These are phyloP conservation scores for Chloropsis hardwickii DNA, from an alignment of 2,113 vertebrate genomes.

Conservation along the genomic window DNA sequence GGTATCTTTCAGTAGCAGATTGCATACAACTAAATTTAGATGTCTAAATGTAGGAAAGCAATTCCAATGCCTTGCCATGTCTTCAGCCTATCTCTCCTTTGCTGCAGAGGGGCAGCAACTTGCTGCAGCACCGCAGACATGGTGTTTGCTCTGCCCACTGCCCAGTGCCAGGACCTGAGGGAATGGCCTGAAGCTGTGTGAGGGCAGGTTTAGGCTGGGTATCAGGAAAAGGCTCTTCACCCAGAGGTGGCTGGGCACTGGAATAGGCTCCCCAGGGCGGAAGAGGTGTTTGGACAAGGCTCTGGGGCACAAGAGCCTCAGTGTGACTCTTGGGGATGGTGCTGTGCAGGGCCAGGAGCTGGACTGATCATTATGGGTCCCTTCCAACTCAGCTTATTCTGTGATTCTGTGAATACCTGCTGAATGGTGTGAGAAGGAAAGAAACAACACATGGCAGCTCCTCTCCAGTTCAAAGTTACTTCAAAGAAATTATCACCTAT, in stretches of 20 bases:
- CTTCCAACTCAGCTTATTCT: not conserved
- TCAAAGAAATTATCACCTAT: not conserved
- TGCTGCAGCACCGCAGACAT: not conserved
- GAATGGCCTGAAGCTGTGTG: not conserved
- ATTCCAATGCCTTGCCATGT: not conserved
- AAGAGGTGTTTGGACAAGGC: not conserved
- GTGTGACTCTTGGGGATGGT: not conserved
- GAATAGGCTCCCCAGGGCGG: not conserved
- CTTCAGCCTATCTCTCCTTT: not conserved
- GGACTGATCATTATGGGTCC: not conserved
- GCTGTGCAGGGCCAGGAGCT: not conserved
- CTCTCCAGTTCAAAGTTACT: not conserved
- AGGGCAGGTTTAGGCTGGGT: fast-evolving
- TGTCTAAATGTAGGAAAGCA: not conserved
- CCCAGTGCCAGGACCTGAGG: not conserved
- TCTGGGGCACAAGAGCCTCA: fast-evolving
- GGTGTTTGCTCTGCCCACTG: not conserved
- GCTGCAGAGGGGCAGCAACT: not conserved
- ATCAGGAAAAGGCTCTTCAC: not conserved
- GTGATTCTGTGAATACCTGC: not conserved
- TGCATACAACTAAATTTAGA: not conserved
- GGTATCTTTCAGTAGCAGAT: not conserved
- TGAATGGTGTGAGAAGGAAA: not conserved
- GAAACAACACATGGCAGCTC: not conserved
- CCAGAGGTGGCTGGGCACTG: not conserved